phyloP scores from a whole-genome alignment of 2,797 vertebrate genomes.

The Scyliorhinus canicula region DNA sequence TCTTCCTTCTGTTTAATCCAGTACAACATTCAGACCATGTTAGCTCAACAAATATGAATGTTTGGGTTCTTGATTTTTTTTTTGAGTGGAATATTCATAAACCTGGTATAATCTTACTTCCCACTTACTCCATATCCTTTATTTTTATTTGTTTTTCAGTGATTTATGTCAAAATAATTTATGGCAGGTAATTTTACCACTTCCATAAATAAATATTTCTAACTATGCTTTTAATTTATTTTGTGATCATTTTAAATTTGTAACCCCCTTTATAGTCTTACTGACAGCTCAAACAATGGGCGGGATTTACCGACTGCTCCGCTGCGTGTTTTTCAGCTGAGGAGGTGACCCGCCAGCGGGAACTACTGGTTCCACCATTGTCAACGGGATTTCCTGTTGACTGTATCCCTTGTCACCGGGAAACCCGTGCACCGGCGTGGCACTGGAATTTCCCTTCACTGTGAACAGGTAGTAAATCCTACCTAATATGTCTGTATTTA shows the following conservation, averaged over 20 bases:
- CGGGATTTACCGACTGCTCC: no score
- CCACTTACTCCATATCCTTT: not conserved
- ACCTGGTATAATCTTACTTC: not conserved
- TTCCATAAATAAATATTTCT: not conserved
- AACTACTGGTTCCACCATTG: no score
- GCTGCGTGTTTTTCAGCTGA: no score
- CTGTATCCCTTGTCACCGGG: no score
- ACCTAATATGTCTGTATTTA: not conserved
- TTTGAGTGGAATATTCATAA: not conserved
- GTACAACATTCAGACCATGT: not conserved
- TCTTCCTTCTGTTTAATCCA: not conserved
- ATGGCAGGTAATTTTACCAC: not conserved
- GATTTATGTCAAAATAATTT: not conserved
- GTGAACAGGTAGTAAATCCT: no score
- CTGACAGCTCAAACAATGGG: no score
- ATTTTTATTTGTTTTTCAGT: not conserved
- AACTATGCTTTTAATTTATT: not conserved
- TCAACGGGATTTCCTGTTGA: no score
- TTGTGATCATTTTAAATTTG: not conserved
- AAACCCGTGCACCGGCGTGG: no score
- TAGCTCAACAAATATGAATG: not conserved
- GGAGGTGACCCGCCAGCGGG: no score
- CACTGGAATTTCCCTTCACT: no score
- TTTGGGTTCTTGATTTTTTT: not conserved
- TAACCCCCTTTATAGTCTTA: no score